Evolutionary conservation across 2,888 invertebrate genomes (phyloP), one percentile per base, ranked within the genome.

Genomic region (Euproctis similis): DNA sequence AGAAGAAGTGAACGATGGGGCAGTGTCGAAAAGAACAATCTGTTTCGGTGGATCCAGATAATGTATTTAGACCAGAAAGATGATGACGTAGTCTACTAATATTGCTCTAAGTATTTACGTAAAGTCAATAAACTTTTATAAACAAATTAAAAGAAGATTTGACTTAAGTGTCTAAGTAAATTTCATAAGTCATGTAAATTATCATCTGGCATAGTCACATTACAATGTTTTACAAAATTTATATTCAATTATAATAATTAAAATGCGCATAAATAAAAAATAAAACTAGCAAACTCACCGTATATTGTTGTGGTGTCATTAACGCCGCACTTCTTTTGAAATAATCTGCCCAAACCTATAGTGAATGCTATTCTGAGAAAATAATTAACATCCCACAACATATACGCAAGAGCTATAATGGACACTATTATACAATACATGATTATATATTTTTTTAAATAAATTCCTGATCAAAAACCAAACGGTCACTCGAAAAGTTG

Each of bases 331-430:
- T 89, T 92, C 60, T 88, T 89, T 59, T 90, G 87, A 40, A 92
- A 91, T 18, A 92, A 53, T 47, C 90, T 86, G 0, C 91, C 92
- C 48, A 87, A 84, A 9, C 86, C 85, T n/a, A 93, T 87, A 0
- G 91, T 91, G 41, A 90, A 88, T n/a, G 87, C 74, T 31, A 90
- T 87, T 44, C 93, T 86, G 12, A 93, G 59, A 53, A 93, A 94
- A 52, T 94, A 94, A 60, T 93, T 92, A 2, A 93, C 91, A 68
- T 94, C 94, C 81, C 92, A 91, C 31, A 90, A 85, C 9, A 92
- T 70, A 57, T 92, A 93, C 16, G 91, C 68, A 16, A 92, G 59
- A 6, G 85, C 77, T 30, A 88, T 51, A 13, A 80, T 43, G 1
- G 70, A 55, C 20, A 61, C 64, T 39, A 78, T 44, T 22, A 75